Base-by-base conservation (phyloP, 2,888 invertebrate species). In the Laspeyria flexula region DNA sequence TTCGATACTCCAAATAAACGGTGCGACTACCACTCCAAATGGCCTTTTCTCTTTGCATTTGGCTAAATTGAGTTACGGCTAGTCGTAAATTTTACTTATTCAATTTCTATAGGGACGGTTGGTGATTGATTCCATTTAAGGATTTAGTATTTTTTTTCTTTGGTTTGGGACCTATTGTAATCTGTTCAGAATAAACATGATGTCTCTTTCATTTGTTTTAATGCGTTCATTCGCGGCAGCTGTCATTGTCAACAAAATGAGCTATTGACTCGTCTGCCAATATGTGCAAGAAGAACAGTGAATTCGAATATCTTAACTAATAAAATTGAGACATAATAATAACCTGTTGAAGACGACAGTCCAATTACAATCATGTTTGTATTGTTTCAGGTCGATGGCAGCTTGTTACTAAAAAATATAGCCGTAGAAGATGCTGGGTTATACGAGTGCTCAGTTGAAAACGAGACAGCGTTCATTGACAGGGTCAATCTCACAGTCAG, bases 381-480 rank as follows among this genome's bases (percentile, higher is more conserved):
- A 7, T 85, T 85, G 79, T 87, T 85, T 0, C 85, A 92, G 86
- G 82, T 88, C 58, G 89, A 93, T 61, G 90, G 91, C 55, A 86
- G 89, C 64, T 69, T 92, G 54, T 73, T 86, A 43, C 81, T 92
- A 12, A 77, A 68, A 35, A 75, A 79, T 25, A 81, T 92, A 61
- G 85, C 69, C 10, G 79, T 77, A 4, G 86, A 88, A n/a, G 92
- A 93, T 68, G 83, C 88, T 3, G 88, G 90, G 25, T 71, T 91
- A 40, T 93, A 92, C 82, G 90, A 91, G 77, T 93, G 93, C 64
- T 81, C 84, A 18, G 83, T 89, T 3, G 93, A 93, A 62, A 92
- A 91, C 60, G 92, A 92, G 74, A 90, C 91, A 33, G 85, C 89
- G 13, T 90, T 79, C 74, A 74, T 85, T 40, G 90, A 89, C 67